Evolutionary conservation across 1,140 invertebrate genomes (phyloP), one percentile per base, ranked within the genome.

Genomic region (Artemia franciscana): DNA sequence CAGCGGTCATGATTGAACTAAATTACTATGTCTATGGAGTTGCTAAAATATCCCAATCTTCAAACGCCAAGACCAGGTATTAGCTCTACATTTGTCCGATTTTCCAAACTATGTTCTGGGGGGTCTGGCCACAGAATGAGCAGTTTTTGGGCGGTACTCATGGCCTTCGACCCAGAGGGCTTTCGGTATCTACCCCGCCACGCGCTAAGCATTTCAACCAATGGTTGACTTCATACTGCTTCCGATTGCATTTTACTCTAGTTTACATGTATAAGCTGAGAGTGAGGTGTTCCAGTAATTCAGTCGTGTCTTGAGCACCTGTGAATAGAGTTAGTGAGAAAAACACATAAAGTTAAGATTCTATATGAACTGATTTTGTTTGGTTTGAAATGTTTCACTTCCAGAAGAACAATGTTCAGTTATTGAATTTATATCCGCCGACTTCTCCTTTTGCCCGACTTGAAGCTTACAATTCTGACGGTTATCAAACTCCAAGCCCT

Each of bases 401-500:
- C 39, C 39, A 1, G 21, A 51, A 18, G 39, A 12, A 51, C 21
- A 18, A 12, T 18, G 12, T 18, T 15, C 39, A 51, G 21, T 51
- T 51, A 18, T 18, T 51, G 39, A 51, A 51, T 18, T 51, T 51
- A 18, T 51, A 51, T 18, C 39, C 39, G 12, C 1, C 39, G 12
- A 3, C 39, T 51, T 51, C 39, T 51, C 39, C 39, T 15, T 51
- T 51, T 3, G 39, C 21, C 12, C 12, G 39, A 51, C 39, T 51
- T 28, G 30, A 60, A 27, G 59, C 59, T 59, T 58, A 23, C 26
- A 28, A 23, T 21, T 64, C 63, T 30, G 63, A 64, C 63, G 63
- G 63, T 26, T 64, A 64, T 59, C 59, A 64, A 25, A 64, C 63
- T 25, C 63, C 63, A 23, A 64, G 63, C 57, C 63, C 63, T 3